Conservation (phyloP, 2,113 vertebrate species). For the Diglossa brunneiventris region DNA sequence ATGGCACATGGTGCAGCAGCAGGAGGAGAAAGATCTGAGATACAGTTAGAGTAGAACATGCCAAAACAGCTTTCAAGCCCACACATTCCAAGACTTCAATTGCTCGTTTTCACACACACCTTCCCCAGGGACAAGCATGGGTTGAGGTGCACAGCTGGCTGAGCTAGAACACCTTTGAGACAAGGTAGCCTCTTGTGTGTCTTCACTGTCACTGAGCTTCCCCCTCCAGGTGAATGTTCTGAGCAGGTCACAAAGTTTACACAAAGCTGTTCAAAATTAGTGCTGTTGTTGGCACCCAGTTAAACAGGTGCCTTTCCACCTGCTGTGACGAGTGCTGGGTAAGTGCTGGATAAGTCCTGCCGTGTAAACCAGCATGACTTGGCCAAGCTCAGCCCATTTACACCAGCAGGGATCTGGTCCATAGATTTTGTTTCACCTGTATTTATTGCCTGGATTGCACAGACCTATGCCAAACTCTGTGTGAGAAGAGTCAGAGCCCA, state of each 20-base stretch:
- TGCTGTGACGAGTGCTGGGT: not conserved
- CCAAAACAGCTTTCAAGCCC: constrained; percentile 25
- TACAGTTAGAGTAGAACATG: constrained; percentile 13
- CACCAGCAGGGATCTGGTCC: not conserved
- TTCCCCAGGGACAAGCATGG: not conserved
- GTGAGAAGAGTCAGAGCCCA: not conserved
- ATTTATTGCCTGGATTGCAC: not conserved
- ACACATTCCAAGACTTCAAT: not conserved
- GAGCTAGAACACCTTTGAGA: not conserved
- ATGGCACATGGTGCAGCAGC: not conserved
- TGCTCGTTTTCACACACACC: not conserved
- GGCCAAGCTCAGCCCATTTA: not conserved
- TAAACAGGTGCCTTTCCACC: not conserved
- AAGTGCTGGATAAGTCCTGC: not conserved
- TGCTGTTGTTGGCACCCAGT: not conserved
- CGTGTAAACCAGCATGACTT: not conserved
- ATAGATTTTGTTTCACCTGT: not conserved
- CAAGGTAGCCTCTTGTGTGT: not conserved
- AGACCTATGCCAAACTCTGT: not conserved
- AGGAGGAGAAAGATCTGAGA: constrained; percentile 33
- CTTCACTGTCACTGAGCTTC: not conserved
- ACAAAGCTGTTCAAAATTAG: not conserved
- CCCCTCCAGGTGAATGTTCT: not conserved
- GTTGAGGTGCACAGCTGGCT: not conserved
- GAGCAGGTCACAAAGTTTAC: not conserved